These are phyloP conservation scores for Melopsittacus undulatus DNA, from an alignment of 2,797 vertebrate genomes.

Conservation along the genomic window DNA sequence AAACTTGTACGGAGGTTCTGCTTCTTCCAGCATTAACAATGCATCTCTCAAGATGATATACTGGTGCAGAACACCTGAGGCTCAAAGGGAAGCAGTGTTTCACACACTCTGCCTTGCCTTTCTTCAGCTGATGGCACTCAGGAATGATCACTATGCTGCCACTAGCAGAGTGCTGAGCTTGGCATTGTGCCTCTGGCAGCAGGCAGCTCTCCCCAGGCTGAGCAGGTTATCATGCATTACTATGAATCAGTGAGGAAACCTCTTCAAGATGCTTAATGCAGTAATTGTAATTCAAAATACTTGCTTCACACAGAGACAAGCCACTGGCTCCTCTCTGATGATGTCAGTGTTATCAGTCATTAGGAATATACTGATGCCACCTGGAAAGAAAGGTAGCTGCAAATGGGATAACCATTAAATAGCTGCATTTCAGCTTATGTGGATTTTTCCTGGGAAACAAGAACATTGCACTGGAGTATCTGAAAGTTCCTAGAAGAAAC, in stretches of 20 bases:
- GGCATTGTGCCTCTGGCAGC: not conserved
- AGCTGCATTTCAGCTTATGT: slow-evolving; percentile 11
- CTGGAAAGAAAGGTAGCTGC: slow-evolving; percentile 38
- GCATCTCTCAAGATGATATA: not conserved
- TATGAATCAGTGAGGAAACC: not conserved
- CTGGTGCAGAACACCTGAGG: not conserved
- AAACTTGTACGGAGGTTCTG: not conserved
- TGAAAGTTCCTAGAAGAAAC: slow-evolving; percentile 50
- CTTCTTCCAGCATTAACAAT: not conserved
- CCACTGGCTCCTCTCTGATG: slow-evolving; percentile 8
- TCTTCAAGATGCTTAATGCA: not conserved
- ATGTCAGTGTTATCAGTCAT: slow-evolving; percentile 16
- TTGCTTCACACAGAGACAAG: not conserved
- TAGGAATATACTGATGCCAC: slow-evolving; percentile 25
- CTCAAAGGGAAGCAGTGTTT: not conserved
- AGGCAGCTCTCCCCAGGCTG: not conserved
- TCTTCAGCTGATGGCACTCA: not conserved
- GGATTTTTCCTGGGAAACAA: slow-evolving; percentile 10
- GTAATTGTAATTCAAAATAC: not conserved
- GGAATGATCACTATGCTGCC: not conserved
- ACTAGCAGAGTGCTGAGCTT: not conserved
- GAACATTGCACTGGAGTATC: not conserved
- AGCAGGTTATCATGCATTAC: fast-evolving
- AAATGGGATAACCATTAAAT: slow-evolving; percentile 35
- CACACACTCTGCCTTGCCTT: not conserved